These are phyloP conservation scores for Nomada hirtipes DNA, from an alignment of 2,888 invertebrate species.

Conservation along the genomic window DNA sequence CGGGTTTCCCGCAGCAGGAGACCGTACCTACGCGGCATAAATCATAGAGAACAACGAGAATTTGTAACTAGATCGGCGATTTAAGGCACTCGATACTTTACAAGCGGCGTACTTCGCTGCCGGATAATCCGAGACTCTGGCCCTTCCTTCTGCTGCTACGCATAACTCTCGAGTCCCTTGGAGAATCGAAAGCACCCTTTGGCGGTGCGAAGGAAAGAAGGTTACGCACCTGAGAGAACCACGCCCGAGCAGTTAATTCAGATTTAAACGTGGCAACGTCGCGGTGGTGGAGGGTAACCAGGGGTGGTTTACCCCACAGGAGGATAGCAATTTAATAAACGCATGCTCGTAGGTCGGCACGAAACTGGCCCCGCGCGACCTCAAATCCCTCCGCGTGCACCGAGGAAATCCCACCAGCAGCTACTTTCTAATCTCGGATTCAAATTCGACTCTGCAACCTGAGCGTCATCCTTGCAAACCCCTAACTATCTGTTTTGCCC, in stretches of 20 bases:
- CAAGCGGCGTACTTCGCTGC: not conserved
- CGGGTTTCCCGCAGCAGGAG: conserved; percentile 1
- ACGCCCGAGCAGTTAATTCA: conserved; percentile 75
- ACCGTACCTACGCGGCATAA: not conserved
- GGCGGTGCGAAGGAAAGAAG: conserved; percentile 42
- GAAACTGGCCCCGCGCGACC: conserved; percentile 60
- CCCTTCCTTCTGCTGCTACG: not conserved
- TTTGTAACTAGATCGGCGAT: conserved; percentile 21
- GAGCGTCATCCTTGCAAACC: conserved; percentile 11
- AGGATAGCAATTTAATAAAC: conserved; percentile 79
- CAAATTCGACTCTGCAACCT: conserved; percentile 54
- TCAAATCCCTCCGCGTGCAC: conserved; percentile 55
- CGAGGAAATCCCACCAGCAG: conserved; percentile 49
- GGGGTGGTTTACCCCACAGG: conserved; percentile 50
- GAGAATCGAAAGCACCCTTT: not conserved
- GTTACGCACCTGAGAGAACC: conserved; percentile 66
- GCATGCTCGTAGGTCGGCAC: conserved; percentile 66
- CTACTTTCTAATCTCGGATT: conserved; percentile 64
- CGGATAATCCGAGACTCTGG: not conserved
- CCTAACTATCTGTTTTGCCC: conserved; percentile 52
- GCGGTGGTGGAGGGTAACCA: conserved; percentile 58
- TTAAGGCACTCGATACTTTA: conserved; percentile 5
- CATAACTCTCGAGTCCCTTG: too few relatives aligned
- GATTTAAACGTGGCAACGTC: conserved; percentile 76
- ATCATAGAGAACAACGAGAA: conserved; percentile 12